Percentiles rank a stretch among this genome's conserved stretches.
phyloP scores from a whole-genome alignment of 2,888 invertebrate species.

The Nomada hirtipes region DNA sequence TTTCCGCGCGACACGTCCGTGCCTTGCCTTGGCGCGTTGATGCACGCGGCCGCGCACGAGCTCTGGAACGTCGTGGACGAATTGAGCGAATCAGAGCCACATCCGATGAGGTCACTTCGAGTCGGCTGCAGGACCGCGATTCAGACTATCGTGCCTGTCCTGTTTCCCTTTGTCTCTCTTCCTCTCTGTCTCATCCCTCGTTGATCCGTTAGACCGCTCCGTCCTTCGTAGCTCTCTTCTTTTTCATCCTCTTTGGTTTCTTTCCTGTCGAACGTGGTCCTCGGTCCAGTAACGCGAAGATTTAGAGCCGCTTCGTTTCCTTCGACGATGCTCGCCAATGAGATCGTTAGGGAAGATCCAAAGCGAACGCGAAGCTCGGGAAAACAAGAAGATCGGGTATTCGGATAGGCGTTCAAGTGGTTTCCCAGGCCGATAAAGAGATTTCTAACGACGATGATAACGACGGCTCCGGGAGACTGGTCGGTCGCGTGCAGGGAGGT shows the following conservation, averaged over 20 bases:
- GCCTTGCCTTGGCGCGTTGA: constrained; percentile 64
- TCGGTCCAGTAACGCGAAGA: not conserved
- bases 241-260: not conserved
- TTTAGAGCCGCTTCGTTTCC: constrained; percentile 6
- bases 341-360: constrained; percentile 15
- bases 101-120: constrained; percentile 83
- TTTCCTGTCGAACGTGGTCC: not conserved
- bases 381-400: not conserved
- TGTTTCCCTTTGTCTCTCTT: constrained; percentile 11
- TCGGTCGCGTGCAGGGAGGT: constrained; percentile 17
- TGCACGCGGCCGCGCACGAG: constrained; percentile 56
- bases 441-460: constrained; percentile 46
- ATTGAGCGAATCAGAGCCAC: constrained; percentile 84
- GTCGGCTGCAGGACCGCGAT: constrained; percentile 64
- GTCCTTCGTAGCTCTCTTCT: not conserved
- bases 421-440: constrained; percentile 21
- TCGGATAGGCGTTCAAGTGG: constrained; percentile 8
- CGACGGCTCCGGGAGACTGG: constrained; percentile 29
- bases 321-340: constrained; percentile 2
- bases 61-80: constrained; percentile 77
- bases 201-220: constrained; percentile 20
- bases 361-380: not conserved
- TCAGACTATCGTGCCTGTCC: constrained; percentile 34
- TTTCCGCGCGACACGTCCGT: constrained; percentile 75
- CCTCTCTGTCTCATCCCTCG: not conserved